Evolutionary conservation across 1,140 invertebrate species (phyloP).

Genomic region (Centruroides sculpturatus): DNA sequence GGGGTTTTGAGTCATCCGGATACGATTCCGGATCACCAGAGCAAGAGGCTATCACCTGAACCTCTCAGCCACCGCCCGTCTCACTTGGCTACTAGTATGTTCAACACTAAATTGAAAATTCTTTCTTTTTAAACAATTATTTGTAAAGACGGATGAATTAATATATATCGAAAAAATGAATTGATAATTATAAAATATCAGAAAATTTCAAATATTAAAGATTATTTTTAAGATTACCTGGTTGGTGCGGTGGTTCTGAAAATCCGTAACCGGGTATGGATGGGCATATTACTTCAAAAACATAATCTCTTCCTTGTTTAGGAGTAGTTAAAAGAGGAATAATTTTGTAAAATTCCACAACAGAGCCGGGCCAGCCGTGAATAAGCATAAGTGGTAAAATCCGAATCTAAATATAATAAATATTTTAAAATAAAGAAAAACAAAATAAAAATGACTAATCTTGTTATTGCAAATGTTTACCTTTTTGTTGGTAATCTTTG

Average conservation of each 20-base stretch:
- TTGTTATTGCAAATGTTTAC: background rate
- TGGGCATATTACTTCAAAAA: slow-evolving; percentile 62
- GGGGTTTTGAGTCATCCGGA: too few relatives aligned
- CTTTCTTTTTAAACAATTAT: too few relatives aligned
- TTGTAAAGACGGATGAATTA: background rate
- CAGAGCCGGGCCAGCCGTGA: slow-evolving; percentile 82
- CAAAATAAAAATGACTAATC: background rate
- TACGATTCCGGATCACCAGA: too few relatives aligned
- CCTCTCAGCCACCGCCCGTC: too few relatives aligned
- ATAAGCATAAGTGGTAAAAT: slow-evolving; percentile 52
- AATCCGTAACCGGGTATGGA: slow-evolving; percentile 74
- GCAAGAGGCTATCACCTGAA: too few relatives aligned
- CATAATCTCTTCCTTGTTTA: slow-evolving; percentile 40
- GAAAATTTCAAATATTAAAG: background rate
- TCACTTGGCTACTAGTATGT: too few relatives aligned
- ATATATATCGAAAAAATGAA: background rate
- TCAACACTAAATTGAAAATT: too few relatives aligned
- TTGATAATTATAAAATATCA: slow-evolving; percentile 1
- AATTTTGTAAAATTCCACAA: slow-evolving; percentile 70
- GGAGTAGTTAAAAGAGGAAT: slow-evolving; percentile 50
- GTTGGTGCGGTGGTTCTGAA: slow-evolving; percentile 47
- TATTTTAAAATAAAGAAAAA: background rate
- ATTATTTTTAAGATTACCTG: slow-evolving; percentile 15
- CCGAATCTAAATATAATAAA: background rate
- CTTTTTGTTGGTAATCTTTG: slow-evolving; percentile 15